Conservation (phyloP, 2,888 invertebrate species). For the Micoletzkya japonica region DNA sequence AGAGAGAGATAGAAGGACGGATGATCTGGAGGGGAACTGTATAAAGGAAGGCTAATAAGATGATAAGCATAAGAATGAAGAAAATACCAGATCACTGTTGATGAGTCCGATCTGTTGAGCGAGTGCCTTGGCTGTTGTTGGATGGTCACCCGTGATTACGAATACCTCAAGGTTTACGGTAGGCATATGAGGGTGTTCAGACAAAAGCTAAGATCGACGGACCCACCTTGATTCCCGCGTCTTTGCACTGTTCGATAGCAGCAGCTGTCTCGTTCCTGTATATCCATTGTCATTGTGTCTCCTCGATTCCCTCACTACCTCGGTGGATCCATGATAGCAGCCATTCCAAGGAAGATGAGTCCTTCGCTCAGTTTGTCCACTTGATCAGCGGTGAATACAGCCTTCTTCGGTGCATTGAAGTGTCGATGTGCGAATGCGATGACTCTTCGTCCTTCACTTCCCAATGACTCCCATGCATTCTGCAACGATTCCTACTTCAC, state of each 20-base stretch:
- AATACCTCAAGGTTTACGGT: slow-evolving; percentile 31
- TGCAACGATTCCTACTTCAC: slow-evolving; percentile 20
- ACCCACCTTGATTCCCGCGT: slow-evolving; percentile 61
- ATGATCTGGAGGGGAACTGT: too few relatives aligned
- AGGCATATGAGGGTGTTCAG: not conserved
- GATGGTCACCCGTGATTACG: slow-evolving; percentile 62
- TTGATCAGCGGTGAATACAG: not conserved
- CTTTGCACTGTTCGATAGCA: slow-evolving; percentile 61
- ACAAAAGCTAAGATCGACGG: not conserved
- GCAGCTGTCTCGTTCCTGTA: slow-evolving; percentile 53
- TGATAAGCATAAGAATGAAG: not conserved
- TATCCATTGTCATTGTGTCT: too few relatives aligned
- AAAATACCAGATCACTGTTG: slow-evolving; percentile 6
- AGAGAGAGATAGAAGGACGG: too few relatives aligned
- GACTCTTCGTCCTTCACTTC: slow-evolving; percentile 58
- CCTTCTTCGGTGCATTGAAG: slow-evolving; percentile 42
- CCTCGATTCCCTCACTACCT: slow-evolving; percentile 31
- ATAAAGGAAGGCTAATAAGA: too few relatives aligned
- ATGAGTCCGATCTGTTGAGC: slow-evolving; percentile 60
- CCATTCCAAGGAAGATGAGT: slow-evolving; percentile 60
- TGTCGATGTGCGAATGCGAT: slow-evolving; percentile 59
- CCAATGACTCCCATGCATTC: slow-evolving; percentile 58
- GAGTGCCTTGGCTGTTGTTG: slow-evolving; percentile 57
- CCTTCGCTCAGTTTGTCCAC: slow-evolving; percentile 32
- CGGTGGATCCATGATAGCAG: slow-evolving; percentile 63